Conservation (phyloP, 92 coral and sea anemone genomes). For the Plumapathes pennacea region DNA sequence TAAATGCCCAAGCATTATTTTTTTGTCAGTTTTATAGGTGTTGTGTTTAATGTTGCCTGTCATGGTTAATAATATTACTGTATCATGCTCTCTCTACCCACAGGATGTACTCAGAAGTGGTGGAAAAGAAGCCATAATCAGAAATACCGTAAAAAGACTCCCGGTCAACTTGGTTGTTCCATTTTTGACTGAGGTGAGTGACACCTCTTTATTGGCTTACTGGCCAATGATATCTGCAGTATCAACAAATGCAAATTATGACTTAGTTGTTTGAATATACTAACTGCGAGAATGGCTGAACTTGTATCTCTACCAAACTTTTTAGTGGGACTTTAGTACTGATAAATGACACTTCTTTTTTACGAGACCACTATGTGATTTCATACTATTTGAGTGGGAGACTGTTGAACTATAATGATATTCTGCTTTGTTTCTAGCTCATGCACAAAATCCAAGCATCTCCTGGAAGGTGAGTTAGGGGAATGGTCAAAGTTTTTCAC, state of each 20-base stretch:
- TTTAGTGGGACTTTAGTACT: background rate
- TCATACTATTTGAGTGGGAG: no score
- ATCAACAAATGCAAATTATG: background rate
- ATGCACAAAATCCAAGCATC: constrained; percentile 78
- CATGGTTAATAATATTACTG: background rate
- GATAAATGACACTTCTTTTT: no score
- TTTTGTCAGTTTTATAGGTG: background rate
- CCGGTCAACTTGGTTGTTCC: constrained; percentile 81
- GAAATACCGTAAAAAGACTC: constrained; percentile 72
- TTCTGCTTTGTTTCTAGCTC: constrained; percentile 56
- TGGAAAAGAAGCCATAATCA: constrained; percentile 36
- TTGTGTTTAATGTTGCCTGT: no score
- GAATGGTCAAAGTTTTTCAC: background rate
- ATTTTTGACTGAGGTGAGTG: constrained; percentile 80
- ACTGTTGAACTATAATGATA: no score
- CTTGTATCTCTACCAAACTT: background rate
- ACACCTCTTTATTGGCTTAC: background rate
- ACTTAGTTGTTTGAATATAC: background rate
- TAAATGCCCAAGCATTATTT: constrained; percentile 3
- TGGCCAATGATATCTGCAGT: background rate
- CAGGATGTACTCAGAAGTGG: constrained; percentile 79
- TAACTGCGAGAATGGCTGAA: no score
- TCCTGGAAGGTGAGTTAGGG: constrained; percentile 71
- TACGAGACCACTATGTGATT: no score
- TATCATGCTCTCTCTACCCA: background rate